Percentiles rank a stretch among this genome's conserved stretches.
Conservation (phyloP, 2,113 vertebrate genomes). For the Cettia cetti region DNA sequence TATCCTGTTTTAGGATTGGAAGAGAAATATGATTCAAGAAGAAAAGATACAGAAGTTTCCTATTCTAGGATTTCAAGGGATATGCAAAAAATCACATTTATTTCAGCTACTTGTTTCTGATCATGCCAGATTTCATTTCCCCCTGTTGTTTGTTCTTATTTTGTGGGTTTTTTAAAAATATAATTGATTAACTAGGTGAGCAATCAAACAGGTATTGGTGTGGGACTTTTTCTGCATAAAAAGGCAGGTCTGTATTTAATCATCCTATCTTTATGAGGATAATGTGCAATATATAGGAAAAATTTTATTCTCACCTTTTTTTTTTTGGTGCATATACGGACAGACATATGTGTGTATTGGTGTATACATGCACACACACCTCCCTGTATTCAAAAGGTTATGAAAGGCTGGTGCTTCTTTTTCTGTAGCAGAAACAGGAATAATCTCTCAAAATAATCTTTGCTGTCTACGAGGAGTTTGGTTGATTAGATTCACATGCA, state of each 20-base stretch:
- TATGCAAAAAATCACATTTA: not conserved
- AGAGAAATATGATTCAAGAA: not conserved
- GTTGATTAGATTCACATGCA: conserved; percentile 24
- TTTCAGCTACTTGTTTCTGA: not conserved
- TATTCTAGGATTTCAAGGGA: not conserved
- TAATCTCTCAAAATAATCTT: conserved; percentile 17
- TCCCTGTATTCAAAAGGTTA: not conserved
- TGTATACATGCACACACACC: rapidly evolving
- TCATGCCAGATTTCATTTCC: not conserved
- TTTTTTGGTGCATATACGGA: not conserved
- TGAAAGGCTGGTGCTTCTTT: not conserved
- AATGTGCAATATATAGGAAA: not conserved
- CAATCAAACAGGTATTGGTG: not conserved
- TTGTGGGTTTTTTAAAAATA: not conserved
- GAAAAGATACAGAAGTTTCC: not conserved
- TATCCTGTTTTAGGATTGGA: not conserved
- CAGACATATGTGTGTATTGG: not conserved
- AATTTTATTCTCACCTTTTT: not conserved
- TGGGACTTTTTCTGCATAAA: not conserved
- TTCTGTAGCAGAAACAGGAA: not conserved
- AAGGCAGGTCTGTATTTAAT: not conserved
- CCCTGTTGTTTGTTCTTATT: not conserved
- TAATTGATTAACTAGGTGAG: not conserved
- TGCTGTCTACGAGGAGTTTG: not conserved
- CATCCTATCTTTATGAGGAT: not conserved